Percentiles rank a stretch among this genome's conserved stretches.
Conservation (phyloP, 2,888 invertebrate genomes). For the Troglohyphantes excavatus region DNA sequence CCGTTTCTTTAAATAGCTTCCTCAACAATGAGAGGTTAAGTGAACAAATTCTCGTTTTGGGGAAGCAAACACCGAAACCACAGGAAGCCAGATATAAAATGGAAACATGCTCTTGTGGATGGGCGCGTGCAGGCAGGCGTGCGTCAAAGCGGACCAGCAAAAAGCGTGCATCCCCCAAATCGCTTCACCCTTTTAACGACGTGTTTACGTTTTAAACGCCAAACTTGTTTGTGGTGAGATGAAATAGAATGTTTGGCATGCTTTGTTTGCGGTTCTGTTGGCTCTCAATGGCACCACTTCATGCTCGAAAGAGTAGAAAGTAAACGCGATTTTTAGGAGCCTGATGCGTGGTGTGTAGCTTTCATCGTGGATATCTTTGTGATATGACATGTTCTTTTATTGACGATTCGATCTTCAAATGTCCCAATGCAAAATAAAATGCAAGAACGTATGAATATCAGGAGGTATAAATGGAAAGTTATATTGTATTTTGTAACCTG, state of each 20-base stretch:
- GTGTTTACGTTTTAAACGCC: conserved; percentile 25
- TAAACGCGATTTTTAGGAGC: background rate
- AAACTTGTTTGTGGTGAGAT: background rate
- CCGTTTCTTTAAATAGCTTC: background rate
- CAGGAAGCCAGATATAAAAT: background rate
- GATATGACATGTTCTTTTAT: too few species aligned
- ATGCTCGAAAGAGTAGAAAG: conserved; percentile 1
- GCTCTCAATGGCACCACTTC: background rate
- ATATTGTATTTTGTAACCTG: too few species aligned
- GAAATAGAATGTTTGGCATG: conserved; percentile 12
- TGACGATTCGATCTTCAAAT: too few species aligned
- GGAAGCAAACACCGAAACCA: background rate
- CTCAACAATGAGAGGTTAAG: background rate
- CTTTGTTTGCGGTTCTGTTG: background rate
- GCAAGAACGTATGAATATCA: too few species aligned
- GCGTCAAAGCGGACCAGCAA: conserved; percentile 13
- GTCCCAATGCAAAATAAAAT: too few species aligned
- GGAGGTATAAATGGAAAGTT: too few species aligned
- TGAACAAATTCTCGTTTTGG: background rate
- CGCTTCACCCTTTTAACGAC: conserved; percentile 15
- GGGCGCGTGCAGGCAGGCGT: conserved; percentile 7
- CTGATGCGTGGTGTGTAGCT: too few species aligned
- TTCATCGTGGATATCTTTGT: too few species aligned
- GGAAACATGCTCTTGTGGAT: background rate
- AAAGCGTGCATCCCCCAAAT: conserved; percentile 31